phyloP scores from a whole-genome alignment of 2,888 invertebrate genomes.

The Drosophila bunnanda region DNA sequence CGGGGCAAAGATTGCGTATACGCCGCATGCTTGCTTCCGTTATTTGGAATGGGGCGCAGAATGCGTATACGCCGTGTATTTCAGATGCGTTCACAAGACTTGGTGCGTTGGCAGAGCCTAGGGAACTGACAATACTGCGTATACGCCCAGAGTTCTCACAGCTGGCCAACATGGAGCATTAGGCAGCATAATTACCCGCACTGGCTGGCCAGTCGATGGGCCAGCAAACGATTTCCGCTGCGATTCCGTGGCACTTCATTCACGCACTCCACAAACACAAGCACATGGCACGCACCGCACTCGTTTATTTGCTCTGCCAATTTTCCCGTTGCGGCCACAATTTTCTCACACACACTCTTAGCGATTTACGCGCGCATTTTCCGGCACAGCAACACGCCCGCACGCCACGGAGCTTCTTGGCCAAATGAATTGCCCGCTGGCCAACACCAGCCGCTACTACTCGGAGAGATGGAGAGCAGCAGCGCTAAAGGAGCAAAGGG shows the following conservation, averaged over 20 bases:
- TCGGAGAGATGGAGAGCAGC: slow-evolving; percentile 7
- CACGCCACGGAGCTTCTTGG: slow-evolving; percentile 82
- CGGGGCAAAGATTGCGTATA: slow-evolving; percentile 10
- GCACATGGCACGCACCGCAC: slow-evolving; percentile 44
- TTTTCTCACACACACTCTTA: slow-evolving; percentile 53
- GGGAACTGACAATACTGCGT: slow-evolving; percentile 7
- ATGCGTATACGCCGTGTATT: slow-evolving; percentile 32
- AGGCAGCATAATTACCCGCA: slow-evolving; percentile 62
- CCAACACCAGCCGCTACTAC: slow-evolving; percentile 46
- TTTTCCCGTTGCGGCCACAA: slow-evolving; percentile 38
- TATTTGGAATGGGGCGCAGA: neutral
- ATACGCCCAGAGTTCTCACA: slow-evolving; percentile 15
- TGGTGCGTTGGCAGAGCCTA: neutral
- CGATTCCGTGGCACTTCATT: slow-evolving; percentile 48
- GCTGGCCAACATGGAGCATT: slow-evolving; percentile 25
- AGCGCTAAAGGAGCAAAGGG: slow-evolving; percentile 9
- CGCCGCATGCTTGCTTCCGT: slow-evolving; percentile 4
- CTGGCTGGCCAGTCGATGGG: slow-evolving; percentile 67
- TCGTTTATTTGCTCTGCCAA: slow-evolving; percentile 33
- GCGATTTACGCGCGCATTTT: slow-evolving; percentile 74
- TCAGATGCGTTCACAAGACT: neutral
- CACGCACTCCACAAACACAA: slow-evolving; percentile 48
- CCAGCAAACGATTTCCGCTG: slow-evolving; percentile 57
- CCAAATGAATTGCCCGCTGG: slow-evolving; percentile 82
- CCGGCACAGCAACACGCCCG: slow-evolving; percentile 79